Conservation (phyloP, 2,888 invertebrate species). For the Thysanoteuthis rhombus region DNA sequence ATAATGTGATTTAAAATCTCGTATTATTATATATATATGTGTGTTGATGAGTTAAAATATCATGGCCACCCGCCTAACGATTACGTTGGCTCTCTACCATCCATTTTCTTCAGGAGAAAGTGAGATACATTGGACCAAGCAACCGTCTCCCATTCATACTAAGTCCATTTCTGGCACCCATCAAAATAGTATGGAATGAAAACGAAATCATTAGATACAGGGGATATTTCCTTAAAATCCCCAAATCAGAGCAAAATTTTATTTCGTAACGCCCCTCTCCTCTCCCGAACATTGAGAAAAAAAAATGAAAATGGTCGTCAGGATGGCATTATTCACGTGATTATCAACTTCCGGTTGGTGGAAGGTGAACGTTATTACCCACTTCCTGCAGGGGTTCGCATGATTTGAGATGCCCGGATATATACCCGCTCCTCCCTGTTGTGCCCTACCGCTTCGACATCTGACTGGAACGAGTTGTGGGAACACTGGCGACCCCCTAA, state of each 20-base stretch:
- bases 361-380: constrained; percentile 12
- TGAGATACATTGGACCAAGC: too few relatives aligned
- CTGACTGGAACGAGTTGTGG: background rate
- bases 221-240: too few relatives aligned
- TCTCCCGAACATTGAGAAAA: background rate
- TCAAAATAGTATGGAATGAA: too few relatives aligned
- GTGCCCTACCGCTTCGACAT: background rate
- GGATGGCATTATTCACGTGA: constrained; percentile 12
- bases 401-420: background rate
- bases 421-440: background rate
- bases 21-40: too few relatives aligned
- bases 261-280: background rate
- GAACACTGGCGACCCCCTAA: background rate
- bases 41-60: too few relatives aligned
- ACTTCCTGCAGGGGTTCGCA: background rate
- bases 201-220: too few relatives aligned
- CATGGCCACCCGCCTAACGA: too few relatives aligned
- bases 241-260: background rate
- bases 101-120: too few relatives aligned
- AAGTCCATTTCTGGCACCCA: too few relatives aligned
- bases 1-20: too few relatives aligned
- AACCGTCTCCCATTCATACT: too few relatives aligned
- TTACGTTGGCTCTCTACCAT: too few relatives aligned
- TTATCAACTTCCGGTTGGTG: background rate
- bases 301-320: background rate